phyloP scores from a whole-genome alignment of 2,113 vertebrate genomes.

The Serinus canaria region DNA sequence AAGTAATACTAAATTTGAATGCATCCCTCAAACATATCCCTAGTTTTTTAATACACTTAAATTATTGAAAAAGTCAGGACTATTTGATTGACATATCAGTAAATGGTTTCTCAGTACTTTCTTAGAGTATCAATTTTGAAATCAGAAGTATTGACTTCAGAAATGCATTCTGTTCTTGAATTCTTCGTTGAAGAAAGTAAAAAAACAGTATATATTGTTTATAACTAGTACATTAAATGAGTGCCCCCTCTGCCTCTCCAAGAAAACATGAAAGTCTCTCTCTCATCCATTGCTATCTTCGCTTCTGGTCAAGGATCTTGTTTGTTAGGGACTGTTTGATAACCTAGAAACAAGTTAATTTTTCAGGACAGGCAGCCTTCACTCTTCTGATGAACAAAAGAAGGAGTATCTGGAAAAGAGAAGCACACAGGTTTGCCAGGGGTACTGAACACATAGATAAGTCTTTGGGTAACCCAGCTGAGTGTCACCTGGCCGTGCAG shows the following conservation, averaged over 20 bases:
- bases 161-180: not conserved
- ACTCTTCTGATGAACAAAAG: not conserved
- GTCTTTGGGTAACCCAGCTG: not conserved
- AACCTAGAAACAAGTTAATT: not conserved
- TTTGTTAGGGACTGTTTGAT: not conserved
- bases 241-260: not conserved
- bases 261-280: not conserved
- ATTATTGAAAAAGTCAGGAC: not conserved
- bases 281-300: not conserved
- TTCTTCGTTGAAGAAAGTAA: not conserved
- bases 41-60: not conserved
- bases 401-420: not conserved
- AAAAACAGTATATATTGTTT: not conserved
- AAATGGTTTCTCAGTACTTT: not conserved
- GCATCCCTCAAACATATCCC: not conserved
- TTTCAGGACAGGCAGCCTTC: not conserved
- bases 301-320: not conserved
- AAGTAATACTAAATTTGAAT: not conserved
- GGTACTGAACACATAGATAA: not conserved
- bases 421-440: not conserved
- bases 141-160: not conserved
- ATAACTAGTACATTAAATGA: not conserved
- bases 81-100: not conserved
- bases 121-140: not conserved
- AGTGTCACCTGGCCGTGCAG: not conserved